phyloP scores from a whole-genome alignment of 37 sponge, comb jelly and placozoan species.

The Crambe crambe region DNA sequence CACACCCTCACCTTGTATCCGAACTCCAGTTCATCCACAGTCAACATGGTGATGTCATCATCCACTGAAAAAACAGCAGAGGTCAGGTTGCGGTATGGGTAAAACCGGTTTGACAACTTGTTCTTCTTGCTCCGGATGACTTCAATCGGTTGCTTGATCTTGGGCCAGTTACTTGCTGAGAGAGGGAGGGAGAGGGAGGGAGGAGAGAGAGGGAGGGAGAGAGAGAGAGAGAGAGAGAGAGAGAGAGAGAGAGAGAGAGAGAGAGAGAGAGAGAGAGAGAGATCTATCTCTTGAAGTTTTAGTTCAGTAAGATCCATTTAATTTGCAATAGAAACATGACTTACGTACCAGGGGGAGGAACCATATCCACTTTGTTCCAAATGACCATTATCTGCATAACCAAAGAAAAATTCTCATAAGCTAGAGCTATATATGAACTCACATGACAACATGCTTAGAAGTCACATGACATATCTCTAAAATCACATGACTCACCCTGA shows the following conservation, averaged over 20 bases:
- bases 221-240: slow-evolving; percentile 49
- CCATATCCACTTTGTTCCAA: slow-evolving; percentile 70
- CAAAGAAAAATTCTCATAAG: too few species aligned
- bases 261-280: slow-evolving; percentile 46
- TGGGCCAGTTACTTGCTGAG: slow-evolving; percentile 52
- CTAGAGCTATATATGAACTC: too few species aligned
- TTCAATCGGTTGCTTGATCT: slow-evolving; percentile 45
- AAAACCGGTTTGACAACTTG: slow-evolving; percentile 74
- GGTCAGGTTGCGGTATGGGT: slow-evolving; percentile 68
- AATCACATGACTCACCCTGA: slow-evolving; percentile 42
- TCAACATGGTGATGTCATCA: slow-evolving; percentile 82
- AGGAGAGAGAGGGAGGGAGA: slow-evolving; percentile 31
- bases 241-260: slow-evolving; percentile 47
- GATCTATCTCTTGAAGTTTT: too few species aligned
- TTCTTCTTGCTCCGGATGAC: slow-evolving; percentile 56
- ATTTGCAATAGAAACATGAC: too few species aligned
- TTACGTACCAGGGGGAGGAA: slow-evolving; percentile 61
- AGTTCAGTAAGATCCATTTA: too few species aligned
- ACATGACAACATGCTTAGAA: neutral
- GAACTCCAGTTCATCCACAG: slow-evolving; percentile 85
- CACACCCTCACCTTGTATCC: slow-evolving; percentile 66
- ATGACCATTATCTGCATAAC: slow-evolving; percentile 58
- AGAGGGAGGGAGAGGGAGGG: slow-evolving; percentile 35
- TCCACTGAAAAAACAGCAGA: slow-evolving; percentile 66
- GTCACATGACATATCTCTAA: neutral